phyloP scores from a whole-genome alignment of 2,888 invertebrate genomes.

The Blastobasis adustella region DNA sequence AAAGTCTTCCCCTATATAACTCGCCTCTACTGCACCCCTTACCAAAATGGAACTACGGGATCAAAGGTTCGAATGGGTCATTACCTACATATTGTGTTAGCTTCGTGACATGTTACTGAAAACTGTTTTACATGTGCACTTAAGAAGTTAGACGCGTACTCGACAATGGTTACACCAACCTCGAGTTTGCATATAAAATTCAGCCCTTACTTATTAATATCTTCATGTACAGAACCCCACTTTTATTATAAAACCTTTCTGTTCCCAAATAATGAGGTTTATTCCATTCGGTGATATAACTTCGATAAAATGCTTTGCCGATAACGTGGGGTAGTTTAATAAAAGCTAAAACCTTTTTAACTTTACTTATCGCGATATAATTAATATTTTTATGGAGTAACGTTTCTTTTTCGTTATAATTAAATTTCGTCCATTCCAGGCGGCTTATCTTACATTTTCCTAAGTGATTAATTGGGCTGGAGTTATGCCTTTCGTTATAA shows the following conservation, averaged over 20 bases:
- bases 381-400: slow-evolving; percentile 54
- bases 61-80: no score
- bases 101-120: no score
- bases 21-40: no score
- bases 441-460: slow-evolving; percentile 7
- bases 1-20: no score
- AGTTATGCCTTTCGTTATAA: slow-evolving; percentile 14
- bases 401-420: background rate
- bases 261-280: background rate
- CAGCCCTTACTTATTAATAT: no score
- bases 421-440: slow-evolving; percentile 10
- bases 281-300: slow-evolving; percentile 13
- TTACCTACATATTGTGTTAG: no score
- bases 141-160: no score
- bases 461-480: slow-evolving; percentile 33
- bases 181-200: no score
- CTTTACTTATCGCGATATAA: slow-evolving; percentile 49
- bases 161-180: no score
- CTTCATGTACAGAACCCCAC: slow-evolving; percentile 2
- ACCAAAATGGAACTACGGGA: no score
- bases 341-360: slow-evolving; percentile 30
- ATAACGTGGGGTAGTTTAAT: slow-evolving; percentile 31
- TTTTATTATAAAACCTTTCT: background rate
- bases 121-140: no score
- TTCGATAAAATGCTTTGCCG: slow-evolving; percentile 25